Percentiles rank a stretch among this genome's conserved stretches.
Evolutionary conservation across 1,140 invertebrate species (phyloP).

Genomic region (Hesperophylax magnus): DNA sequence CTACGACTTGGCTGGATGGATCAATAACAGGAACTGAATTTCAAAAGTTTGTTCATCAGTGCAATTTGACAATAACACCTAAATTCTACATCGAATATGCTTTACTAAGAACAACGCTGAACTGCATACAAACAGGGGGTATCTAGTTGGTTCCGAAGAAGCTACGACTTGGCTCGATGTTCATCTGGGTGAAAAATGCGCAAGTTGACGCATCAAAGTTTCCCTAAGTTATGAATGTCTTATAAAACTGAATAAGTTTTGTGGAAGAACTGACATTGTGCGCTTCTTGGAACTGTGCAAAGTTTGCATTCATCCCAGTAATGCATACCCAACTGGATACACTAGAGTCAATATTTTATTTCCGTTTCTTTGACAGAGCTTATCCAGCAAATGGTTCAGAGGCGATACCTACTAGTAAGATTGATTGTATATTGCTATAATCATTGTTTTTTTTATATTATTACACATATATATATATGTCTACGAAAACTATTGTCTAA

Average conservation of each 20-base stretch:
- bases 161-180: neutral
- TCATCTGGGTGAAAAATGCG: neutral
- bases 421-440: too few species aligned
- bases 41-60: too few species aligned
- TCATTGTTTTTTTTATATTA: too few species aligned
- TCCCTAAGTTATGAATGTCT: neutral
- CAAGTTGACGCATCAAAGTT: conserved; percentile 5
- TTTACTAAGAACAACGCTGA: too few species aligned
- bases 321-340: neutral
- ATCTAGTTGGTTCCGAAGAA: neutral
- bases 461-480: too few species aligned
- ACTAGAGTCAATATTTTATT: neutral
- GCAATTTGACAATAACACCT: too few species aligned
- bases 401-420: too few species aligned
- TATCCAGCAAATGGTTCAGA: too few species aligned
- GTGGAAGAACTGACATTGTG: neutral
- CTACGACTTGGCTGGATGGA: neutral
- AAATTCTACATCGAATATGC: too few species aligned
- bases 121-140: too few species aligned
- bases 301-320: neutral
- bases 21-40: too few species aligned
- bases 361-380: neutral
- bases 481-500: too few species aligned
- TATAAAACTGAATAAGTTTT: neutral
- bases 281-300: neutral